Base-by-base conservation (phyloP, 2,113 vertebrate species). In the Odobenus rosmarus region DNA sequence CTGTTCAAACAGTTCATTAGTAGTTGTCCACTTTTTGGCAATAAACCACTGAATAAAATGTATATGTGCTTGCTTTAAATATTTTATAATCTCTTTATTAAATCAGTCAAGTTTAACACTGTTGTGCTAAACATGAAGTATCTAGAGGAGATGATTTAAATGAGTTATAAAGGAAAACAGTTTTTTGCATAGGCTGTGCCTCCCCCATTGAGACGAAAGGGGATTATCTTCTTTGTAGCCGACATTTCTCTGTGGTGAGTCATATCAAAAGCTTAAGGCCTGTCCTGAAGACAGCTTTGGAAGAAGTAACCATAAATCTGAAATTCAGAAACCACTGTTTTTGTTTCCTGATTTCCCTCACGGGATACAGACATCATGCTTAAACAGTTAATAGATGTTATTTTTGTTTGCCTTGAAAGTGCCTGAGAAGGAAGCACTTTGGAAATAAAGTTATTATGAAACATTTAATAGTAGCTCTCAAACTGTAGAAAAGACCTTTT, bases 81-180 rank as follows among this genome's bases (percentile, higher is more conserved):
- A 89, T 62, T 94, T 86, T 92, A 91, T 61, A 59, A 79, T 79
- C 33, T 85, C 55, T 79, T 33, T 72, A 87, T 90, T 94, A 87
- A 96, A 51, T 88, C 33, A 61, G n/a, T 91, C 92, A 46, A 88
- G 19, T 90, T 82, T 92, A 90, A 42, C 6, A 59, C 16, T 67
- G 28, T 74, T 76, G n/a, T 55, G 11, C 95, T 84, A 83, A 96
- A 69, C 28, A 62, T 55, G 51, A 83, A 95, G 5, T 80, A 69
- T 91, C 86, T 87, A 87, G 59, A 90, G 80, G n/a, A 92, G 39
- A 69, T 69, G 55, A 80, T 80, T 92, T 89, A 72, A 92, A 57
- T 72, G 61, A 94, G 57, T 72, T 96, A 64, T 87, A 93, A 91
- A 93, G 93, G 61, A 82, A 96, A 96, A 67, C 39, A 80, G 24